Base-by-base conservation (phyloP, 2,888 invertebrate genomes). In the Helobdella robusta region DNA sequence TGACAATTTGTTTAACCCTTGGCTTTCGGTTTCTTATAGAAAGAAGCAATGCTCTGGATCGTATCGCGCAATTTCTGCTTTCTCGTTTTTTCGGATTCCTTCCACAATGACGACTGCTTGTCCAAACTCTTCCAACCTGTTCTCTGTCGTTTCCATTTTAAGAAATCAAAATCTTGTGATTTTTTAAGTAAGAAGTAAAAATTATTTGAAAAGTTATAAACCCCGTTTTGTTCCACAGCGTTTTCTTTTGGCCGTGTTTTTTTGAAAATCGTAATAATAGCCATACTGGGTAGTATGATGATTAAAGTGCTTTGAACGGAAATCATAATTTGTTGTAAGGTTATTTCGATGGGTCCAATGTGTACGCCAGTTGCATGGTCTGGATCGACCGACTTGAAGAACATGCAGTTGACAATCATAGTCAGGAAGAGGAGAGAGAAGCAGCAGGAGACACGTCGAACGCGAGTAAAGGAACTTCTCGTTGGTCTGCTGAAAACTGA, bases 281-380 rank as follows among this genome's bases (percentile, higher is more conserved):
- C 66, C 66, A 79, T 73, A 69, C 73, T 77, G 44, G 75, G 75
- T 6, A 78, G 79, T 68, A 78, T 76, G 23, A 79, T 78, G 58
- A 79, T 76, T 63, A 75, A 64, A 2, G 78, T 78, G 54, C 76
- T 75, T 23, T 74, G 73, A 40, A 78, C 72, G 63, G 77, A 76
- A 66, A 78, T 74, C 68, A 75, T 79, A 1, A 79, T 66, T 73
- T 81, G 80, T 66, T 79, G 78, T 18, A 80, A 75, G 3, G 79
- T 79, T 48, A 82, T 75, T n/a, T 75, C 74, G 60, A 82, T 73
- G 0, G 82, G 82, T 8, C 82, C 82, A 25, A 82, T 64, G 52
- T 74, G 75, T 2, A 66, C 48, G 56, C 62, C 56, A 32, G 82
- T 67, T 1, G 77, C 30, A 30, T 66, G 66, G 34, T 66, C 62